phyloP scores from a whole-genome alignment of 2,888 invertebrate species.

The Gymnocheta viridis region DNA sequence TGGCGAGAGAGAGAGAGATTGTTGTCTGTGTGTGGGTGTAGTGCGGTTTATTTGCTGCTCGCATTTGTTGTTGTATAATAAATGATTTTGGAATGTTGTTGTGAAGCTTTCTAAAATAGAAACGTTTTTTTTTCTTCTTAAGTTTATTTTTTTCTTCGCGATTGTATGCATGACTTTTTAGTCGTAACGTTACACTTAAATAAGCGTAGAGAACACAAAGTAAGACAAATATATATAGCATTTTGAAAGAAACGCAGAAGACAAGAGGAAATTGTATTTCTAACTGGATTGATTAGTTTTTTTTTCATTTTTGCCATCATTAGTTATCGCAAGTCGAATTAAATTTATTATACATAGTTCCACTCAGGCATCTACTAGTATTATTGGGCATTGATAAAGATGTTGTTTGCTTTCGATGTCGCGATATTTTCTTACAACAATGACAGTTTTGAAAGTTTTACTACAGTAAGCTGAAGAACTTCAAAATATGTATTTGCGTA shows the following conservation, averaged over 20 bases:
- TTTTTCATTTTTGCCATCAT: background rate
- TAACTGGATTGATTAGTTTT: constrained; percentile 8
- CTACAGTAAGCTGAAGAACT: too few relatives aligned
- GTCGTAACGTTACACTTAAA: constrained; percentile 36
- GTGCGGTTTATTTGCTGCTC: constrained; percentile 37
- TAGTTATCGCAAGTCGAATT: constrained; percentile 35
- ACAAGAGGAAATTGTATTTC: background rate
- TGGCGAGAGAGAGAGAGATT: constrained; percentile 4
- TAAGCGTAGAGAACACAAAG: constrained; percentile 23
- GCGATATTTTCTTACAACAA: too few relatives aligned
- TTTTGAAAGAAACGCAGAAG: background rate
- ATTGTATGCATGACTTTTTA: constrained; percentile 1
- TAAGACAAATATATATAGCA: constrained; percentile 11
- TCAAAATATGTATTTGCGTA: background rate
- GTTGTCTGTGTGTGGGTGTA: constrained; percentile 42
- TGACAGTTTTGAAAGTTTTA: too few relatives aligned
- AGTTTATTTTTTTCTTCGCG: background rate
- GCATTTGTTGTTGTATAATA: constrained; percentile 57
- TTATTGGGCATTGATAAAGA: background rate
- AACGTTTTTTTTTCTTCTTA: constrained; percentile 9
- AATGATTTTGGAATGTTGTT: constrained; percentile 65
- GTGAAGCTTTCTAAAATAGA: constrained; percentile 63
- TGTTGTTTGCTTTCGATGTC: too few relatives aligned
- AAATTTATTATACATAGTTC: constrained; percentile 7
- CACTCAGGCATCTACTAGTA: background rate